Percentiles rank a stretch among this genome's conserved stretches.
Conservation (phyloP, 2,113 vertebrate species). For the Lontra canadensis region DNA sequence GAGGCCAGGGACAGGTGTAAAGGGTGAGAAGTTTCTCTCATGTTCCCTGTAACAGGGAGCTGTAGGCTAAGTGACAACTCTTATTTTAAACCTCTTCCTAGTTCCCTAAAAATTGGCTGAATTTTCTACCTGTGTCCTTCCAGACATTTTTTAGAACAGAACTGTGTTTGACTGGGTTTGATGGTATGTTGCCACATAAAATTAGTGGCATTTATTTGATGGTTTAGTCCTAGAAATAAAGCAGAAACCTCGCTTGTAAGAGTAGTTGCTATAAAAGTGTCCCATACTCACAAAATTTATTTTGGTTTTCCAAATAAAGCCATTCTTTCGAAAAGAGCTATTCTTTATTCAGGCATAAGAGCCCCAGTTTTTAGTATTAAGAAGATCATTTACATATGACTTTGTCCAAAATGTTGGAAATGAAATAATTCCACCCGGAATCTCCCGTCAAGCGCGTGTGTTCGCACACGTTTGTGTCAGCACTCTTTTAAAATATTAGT, state of each 20-base stretch:
- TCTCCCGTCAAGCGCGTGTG: not conserved
- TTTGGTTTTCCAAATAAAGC: not conserved
- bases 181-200: not conserved
- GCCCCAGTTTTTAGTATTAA: not conserved
- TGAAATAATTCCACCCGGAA: not conserved
- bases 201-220: not conserved
- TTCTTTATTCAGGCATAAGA: not conserved
- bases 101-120: not conserved
- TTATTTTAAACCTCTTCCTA: not conserved
- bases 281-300: not conserved
- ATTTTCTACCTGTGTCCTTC: not conserved
- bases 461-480: not conserved
- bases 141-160: not conserved
- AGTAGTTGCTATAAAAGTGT: not conserved
- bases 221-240: not conserved
- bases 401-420: not conserved
- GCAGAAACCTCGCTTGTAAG: not conserved
- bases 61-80: not conserved
- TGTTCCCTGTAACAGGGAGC: not conserved
- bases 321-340: not conserved
- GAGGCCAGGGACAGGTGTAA: not conserved
- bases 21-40: accelerated
- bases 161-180: not conserved
- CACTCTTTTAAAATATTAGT: not conserved
- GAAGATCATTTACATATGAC: not conserved